Evolutionary conservation across 2,888 invertebrate genomes (phyloP), one percentile per base, ranked within the genome.

Genomic region (Seira ritae): DNA sequence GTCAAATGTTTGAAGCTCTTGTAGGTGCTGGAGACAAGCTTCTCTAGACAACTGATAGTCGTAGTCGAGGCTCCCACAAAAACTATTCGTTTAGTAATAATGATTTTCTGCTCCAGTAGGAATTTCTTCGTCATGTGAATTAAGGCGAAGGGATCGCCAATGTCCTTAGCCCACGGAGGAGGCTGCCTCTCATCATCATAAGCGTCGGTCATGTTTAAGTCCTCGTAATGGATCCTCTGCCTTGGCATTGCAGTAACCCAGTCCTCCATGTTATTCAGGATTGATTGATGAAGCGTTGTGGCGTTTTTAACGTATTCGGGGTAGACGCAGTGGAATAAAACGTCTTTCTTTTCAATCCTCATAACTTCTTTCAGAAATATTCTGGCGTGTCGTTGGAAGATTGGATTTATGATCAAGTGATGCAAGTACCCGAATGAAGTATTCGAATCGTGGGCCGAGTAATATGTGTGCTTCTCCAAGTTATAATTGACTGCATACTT

Each of bases 1-100:
- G 94, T 94, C 19, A 96, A 90, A 89, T 95, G 95, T 76, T 93
- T 93, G 90, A 95, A 95, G 0, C 92, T 92, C 46, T 94, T 90
- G 89, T 93, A 92, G 22, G 91, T 89, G 0, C 91, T 90, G 1
- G 91, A 92, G 19, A 94, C 90, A 17, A 95, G 90, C 17, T 92
- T 90, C 89, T 94, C 94, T 23, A 94, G 88, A 88, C 95, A 94
- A 0, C 94, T 91, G 0, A 94, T 90, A 0, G 93, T 93, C 0
- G 93, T 93, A 20, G 93, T 92, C 78, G 94, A 94, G 0, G 93
- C 93, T 0, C 95, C 94, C 0, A 95, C 92, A 0, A 95, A 92
- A 0, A 94, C 93, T 60, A 95, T 93, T 88, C 92, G 92, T 15
- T 91, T 91, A 85, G 94, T 94, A 8, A 94, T 91, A 55, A 92